Evolutionary conservation across 1,140 invertebrate species (phyloP).

Genomic region (Centruroides sculpturatus): DNA sequence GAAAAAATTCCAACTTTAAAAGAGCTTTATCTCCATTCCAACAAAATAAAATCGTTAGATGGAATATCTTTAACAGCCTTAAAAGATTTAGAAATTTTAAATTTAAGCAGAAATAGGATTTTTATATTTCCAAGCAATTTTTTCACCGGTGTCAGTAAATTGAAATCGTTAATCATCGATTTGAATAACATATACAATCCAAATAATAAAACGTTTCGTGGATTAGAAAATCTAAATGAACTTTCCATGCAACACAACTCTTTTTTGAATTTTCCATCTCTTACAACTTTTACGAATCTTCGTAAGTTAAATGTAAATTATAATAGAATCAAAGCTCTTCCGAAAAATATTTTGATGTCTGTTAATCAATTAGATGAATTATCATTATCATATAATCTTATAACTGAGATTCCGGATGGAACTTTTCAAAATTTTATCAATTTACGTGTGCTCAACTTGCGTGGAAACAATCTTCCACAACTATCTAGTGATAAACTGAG

Average conservation of each 20-base stretch:
- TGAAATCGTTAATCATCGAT: slow-evolving; percentile 62
- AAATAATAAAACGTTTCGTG: slow-evolving; percentile 70
- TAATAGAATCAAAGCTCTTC: slow-evolving; percentile 72
- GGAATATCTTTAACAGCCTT: slow-evolving; percentile 9
- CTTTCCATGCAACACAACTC: slow-evolving; percentile 76
- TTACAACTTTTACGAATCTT: slow-evolving; percentile 55
- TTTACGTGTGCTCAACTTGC: slow-evolving; percentile 55
- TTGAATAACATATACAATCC: slow-evolving; percentile 73
- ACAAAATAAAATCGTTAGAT: slow-evolving; percentile 26
- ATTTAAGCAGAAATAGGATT: slow-evolving; percentile 49
- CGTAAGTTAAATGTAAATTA: slow-evolving; percentile 59
- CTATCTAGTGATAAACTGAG: slow-evolving; percentile 55
- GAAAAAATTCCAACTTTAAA: slow-evolving; percentile 48
- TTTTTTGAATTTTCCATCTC: slow-evolving; percentile 61
- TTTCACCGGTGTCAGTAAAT: slow-evolving; percentile 50
- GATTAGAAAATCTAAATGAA: slow-evolving; percentile 54
- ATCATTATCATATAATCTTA: slow-evolving; percentile 63
- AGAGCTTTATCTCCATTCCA: slow-evolving; percentile 37
- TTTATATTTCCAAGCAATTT: slow-evolving; percentile 60
- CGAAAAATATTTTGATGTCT: slow-evolving; percentile 40
- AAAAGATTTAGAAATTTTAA: slow-evolving; percentile 13
- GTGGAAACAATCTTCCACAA: slow-evolving; percentile 55
- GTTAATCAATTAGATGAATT: slow-evolving; percentile 32
- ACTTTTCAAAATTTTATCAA: slow-evolving; percentile 46
- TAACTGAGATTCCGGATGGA: slow-evolving; percentile 61